These are phyloP conservation scores for Holcopasites calliopsidis DNA, from an alignment of 1,140 invertebrate genomes.

Conservation along the genomic window DNA sequence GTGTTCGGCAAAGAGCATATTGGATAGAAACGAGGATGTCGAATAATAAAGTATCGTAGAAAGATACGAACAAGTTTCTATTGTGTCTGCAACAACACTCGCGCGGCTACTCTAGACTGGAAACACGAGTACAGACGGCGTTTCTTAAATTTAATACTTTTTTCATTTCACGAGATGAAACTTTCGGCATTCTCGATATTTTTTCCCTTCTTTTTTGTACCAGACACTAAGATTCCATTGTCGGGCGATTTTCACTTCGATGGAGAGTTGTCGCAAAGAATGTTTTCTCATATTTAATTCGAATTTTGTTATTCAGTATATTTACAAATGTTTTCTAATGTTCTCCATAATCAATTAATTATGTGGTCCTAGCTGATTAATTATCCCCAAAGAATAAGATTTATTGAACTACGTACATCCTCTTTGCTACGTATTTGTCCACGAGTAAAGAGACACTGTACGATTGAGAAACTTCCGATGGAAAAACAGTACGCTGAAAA, in stretches of 20 bases:
- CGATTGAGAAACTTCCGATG: not conserved
- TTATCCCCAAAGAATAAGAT: too few relatives aligned
- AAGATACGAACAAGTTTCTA: slow-evolving; percentile 14
- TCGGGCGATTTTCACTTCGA: slow-evolving; percentile 33
- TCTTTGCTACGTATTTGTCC: not conserved
- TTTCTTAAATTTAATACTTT: slow-evolving; percentile 63
- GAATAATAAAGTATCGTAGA: not conserved
- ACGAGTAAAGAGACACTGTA: not conserved
- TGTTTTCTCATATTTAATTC: slow-evolving; percentile 28
- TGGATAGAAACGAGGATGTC: not conserved
- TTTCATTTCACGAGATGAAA: slow-evolving; percentile 64
- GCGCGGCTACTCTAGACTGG: slow-evolving; percentile 25
- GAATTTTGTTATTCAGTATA: too few relatives aligned
- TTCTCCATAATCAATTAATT: too few relatives aligned
- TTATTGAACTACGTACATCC: too few relatives aligned
- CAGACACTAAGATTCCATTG: not conserved
- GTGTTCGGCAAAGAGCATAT: too few relatives aligned
- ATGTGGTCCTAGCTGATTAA: too few relatives aligned
- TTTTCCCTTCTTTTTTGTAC: not conserved
- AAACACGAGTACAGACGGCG: slow-evolving; percentile 42
- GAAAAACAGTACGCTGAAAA: slow-evolving; percentile 8
- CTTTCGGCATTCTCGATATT: slow-evolving; percentile 30
- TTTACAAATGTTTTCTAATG: too few relatives aligned
- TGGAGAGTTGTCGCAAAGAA: not conserved
- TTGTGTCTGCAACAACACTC: not conserved